Evolutionary conservation across 2,888 invertebrate species (phyloP), one percentile per base, ranked within the genome.

Genomic region (Molorchus minor): DNA sequence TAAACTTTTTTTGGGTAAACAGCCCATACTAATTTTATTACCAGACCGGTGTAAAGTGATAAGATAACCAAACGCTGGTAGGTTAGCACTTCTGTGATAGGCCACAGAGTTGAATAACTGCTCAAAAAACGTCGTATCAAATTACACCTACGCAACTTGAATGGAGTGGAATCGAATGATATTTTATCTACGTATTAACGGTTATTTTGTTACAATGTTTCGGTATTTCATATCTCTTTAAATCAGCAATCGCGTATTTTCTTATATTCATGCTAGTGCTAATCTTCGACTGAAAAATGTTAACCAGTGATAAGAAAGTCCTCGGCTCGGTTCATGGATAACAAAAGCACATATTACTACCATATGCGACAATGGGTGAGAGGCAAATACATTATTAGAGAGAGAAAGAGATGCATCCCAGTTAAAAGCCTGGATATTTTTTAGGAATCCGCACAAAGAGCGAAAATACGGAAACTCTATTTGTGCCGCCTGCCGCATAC

Each of bases 61-160:
- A 57, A 57, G 57, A 51, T 51, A 51, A 49, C 35, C n/a, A 43
- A 30, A n/a, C 45, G 8, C 21, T 51, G 35, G 38, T 33, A 36
- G 57, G 35, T 25, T 33, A 36, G 57, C 51, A 30, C 51, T 45
- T 51, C 44, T 17, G 15, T 46, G 30, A 19, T 25, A 43, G 46
- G 41, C 30, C 43, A 49, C 21, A 21, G 25, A 25, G 20, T 20
- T 35, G 16, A 44, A 19, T 20, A 21, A 44, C 19, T 43, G 43
- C 38, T 56, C 36, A 33, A 21, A 41, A 43, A 35, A 33, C 21
- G 13, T n/a, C 41, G 19, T 30, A 30, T 36, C 33, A 5, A 43
- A 38, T 55, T 38, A 41, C 17, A 41, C 49, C 49, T 56, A 47
- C 33, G 30, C 3, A n/a, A 33, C n/a, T n/a, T 16, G 12, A 20